Percentiles rank a stretch among this genome's conserved stretches.
These are phyloP conservation scores for Ovis canadensis DNA, from an alignment of 2,113 vertebrate genomes.

Conservation along the genomic window DNA sequence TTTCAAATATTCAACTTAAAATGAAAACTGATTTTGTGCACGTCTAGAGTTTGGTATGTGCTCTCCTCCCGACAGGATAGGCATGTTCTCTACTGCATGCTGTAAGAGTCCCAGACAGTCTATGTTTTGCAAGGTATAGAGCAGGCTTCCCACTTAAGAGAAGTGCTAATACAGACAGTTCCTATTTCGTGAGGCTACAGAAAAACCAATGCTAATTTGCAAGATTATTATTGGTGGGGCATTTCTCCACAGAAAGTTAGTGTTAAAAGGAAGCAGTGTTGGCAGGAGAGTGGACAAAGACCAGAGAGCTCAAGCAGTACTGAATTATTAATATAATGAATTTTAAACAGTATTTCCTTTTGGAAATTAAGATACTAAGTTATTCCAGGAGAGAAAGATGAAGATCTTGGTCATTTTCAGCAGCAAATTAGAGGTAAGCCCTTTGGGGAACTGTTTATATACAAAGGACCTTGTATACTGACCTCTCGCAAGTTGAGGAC, in stretches of 20 bases:
- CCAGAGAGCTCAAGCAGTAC: neutral
- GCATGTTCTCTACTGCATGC: neutral
- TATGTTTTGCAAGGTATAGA: neutral
- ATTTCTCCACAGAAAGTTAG: neutral
- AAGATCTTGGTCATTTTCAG: neutral
- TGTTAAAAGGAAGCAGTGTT: neutral
- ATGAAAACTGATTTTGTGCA: neutral
- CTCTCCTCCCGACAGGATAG: neutral
- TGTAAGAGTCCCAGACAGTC: neutral
- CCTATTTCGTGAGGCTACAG: neutral
- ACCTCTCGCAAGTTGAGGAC: neutral
- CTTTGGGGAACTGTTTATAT: neutral
- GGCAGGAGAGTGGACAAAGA: neutral
- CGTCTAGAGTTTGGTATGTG: neutral
- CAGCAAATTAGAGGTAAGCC: neutral
- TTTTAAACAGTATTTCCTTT: slow-evolving; percentile 1
- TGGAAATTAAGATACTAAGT: neutral
- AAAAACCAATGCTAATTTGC: neutral
- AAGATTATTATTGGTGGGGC: neutral
- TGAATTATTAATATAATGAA: neutral
- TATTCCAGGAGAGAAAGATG: neutral
- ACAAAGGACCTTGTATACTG: neutral
- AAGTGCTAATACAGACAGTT: neutral
- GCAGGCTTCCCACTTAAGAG: neutral
- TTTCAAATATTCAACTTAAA: slow-evolving; percentile 37